phyloP scores from a whole-genome alignment of 30 jellyfish, hydroid and myxozoan genomes.

The Phacellophora camtschatica region DNA sequence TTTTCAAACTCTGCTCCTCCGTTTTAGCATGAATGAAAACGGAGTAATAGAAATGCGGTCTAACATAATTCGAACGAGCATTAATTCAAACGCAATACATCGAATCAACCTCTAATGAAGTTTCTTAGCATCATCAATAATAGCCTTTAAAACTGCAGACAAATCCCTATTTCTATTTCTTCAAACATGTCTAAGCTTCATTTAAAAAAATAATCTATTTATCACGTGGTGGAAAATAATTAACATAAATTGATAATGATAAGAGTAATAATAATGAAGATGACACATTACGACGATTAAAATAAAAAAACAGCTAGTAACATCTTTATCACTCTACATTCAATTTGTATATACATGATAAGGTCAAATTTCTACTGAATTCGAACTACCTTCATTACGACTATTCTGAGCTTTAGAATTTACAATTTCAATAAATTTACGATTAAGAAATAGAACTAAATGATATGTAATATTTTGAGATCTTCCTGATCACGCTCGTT shows the following conservation, averaged over 20 bases:
- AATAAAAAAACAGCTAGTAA: slow-evolving; percentile 28
- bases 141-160: too few relatives aligned
- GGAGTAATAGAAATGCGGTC: too few relatives aligned
- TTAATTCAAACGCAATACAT: too few relatives aligned
- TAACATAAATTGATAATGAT: neutral
- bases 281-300: slow-evolving; percentile 1
- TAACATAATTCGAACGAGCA: too few relatives aligned
- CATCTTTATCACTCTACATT: slow-evolving; percentile 23
- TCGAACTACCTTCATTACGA: slow-evolving; percentile 2
- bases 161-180: too few relatives aligned
- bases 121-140: too few relatives aligned
- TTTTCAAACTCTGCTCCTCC: too few relatives aligned
- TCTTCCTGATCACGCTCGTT: neutral
- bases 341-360: slow-evolving; percentile 25
- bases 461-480: neutral
- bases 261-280: neutral
- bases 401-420: neutral
- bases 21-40: too few relatives aligned
- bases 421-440: neutral
- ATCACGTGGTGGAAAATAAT: neutral
- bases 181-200: too few relatives aligned
- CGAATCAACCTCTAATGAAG: too few relatives aligned
- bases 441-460: neutral
- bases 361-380: slow-evolving; percentile 31
- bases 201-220: too few relatives aligned